Evolutionary conservation across 2,113 vertebrate species (phyloP).

Genomic region (Maccullochella peelii): DNA sequence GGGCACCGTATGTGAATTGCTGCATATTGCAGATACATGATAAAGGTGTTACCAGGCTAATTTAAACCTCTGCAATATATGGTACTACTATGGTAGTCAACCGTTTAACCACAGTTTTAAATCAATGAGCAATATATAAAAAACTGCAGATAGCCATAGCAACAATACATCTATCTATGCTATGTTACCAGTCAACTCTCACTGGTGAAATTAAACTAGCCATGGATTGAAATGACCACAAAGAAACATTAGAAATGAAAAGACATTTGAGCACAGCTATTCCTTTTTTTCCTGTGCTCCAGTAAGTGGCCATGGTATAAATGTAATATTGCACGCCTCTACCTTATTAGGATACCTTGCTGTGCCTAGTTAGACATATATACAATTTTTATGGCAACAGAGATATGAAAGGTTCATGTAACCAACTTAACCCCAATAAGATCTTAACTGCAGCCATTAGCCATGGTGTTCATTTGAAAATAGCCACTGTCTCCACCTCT

Average conservation of each 20-base stretch:
- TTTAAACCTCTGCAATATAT: not conserved
- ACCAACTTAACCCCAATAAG: not conserved
- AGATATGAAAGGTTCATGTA: constrained; percentile 2
- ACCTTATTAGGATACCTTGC: not conserved
- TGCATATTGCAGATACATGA: not conserved
- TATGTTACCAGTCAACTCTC: not conserved
- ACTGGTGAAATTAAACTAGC: not conserved
- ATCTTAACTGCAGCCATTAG: constrained; percentile 35
- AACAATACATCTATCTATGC: not conserved
- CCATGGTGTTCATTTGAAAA: constrained; percentile 32
- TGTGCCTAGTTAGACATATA: not conserved
- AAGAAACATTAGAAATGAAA: not conserved
- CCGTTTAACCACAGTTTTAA: not conserved
- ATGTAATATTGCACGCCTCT: too few species aligned
- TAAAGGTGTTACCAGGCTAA: not conserved
- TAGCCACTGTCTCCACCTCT: constrained; percentile 9
- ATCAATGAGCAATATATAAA: not conserved
- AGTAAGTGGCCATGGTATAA: not conserved
- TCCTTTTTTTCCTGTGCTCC: not conserved
- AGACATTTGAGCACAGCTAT: not conserved
- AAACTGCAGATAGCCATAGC: not conserved
- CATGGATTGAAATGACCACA: not conserved
- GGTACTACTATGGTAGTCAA: not conserved
- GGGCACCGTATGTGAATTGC: not conserved
- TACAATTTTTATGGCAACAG: not conserved